These are phyloP conservation scores for Megatriorchis doriae DNA, from an alignment of 2,113 vertebrate genomes.

Conservation along the genomic window DNA sequence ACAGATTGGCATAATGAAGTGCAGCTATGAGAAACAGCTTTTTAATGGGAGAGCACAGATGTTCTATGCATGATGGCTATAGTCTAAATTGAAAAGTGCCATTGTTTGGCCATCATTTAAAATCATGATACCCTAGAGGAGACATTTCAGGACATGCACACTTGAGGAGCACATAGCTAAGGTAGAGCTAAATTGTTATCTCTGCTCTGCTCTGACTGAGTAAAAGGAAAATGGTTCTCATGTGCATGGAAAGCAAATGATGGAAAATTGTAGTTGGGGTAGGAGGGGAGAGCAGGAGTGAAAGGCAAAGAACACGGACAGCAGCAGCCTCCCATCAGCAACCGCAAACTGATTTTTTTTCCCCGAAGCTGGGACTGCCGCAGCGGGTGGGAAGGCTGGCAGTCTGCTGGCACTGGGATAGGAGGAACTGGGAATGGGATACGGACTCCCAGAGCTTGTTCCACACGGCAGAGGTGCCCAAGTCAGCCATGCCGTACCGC, in stretches of 20 bases:
- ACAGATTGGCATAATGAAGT: not conserved
- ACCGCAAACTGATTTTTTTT: not conserved
- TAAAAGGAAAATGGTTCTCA: not conserved
- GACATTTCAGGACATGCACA: not conserved
- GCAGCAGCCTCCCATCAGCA: not conserved
- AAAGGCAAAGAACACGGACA: not conserved
- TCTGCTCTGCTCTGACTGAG: not conserved
- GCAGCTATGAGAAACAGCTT: not conserved
- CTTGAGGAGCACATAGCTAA: not conserved
- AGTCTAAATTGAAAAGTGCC: conserved; percentile 13
- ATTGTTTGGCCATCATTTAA: not conserved
- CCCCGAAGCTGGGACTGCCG: accelerated
- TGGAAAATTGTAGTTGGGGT: not conserved
- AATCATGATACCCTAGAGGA: not conserved
- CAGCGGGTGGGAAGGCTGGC: not conserved
- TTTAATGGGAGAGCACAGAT: conserved; percentile 34
- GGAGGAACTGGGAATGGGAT: not conserved
- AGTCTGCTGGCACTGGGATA: not conserved
- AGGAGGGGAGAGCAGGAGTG: not conserved
- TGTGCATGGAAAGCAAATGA: not conserved
- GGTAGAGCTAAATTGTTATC: not conserved
- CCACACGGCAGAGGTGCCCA: not conserved
- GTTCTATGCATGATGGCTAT: not conserved
- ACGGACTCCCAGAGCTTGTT: accelerated
- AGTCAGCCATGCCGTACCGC: accelerated